Percentiles rank a stretch among this genome's conserved stretches.
These are phyloP conservation scores for Sacculina carcini DNA, from an alignment of 2,888 invertebrate species.

Conservation along the genomic window DNA sequence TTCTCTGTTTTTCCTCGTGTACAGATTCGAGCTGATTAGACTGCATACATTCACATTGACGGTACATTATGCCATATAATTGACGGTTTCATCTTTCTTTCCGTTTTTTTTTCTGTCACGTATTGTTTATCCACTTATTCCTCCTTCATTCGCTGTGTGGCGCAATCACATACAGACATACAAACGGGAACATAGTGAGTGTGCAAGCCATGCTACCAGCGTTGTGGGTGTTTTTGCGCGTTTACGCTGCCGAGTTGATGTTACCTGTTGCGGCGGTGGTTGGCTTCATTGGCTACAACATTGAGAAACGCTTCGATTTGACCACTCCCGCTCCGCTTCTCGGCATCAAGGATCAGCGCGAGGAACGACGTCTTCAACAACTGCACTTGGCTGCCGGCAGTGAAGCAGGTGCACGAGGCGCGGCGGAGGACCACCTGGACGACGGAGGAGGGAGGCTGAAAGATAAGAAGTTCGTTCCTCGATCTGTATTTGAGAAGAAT, in stretches of 20 bases:
- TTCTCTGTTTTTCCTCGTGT: too few species aligned
- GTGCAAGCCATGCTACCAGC: conserved; percentile 63
- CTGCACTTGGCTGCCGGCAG: too few species aligned
- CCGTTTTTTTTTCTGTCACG: too few species aligned
- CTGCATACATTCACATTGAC: too few species aligned
- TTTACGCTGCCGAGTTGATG: conserved; percentile 50
- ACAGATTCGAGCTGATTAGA: too few species aligned
- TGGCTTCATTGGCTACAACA: conserved; percentile 60
- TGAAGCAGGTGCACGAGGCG: too few species aligned
- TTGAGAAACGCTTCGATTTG: conserved; percentile 29
- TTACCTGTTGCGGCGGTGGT: conserved; percentile 55
- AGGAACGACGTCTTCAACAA: conserved; percentile 35
- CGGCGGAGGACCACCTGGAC: conserved; percentile 8
- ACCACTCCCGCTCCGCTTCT: conserved; percentile 23
- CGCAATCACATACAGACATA: too few species aligned
- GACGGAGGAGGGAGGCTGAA: conserved; percentile 22
- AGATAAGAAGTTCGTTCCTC: conserved; percentile 28
- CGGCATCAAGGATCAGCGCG: conserved; percentile 42
- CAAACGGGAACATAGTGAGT: too few species aligned
- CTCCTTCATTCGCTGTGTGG: too few species aligned
- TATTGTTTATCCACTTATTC: too few species aligned
- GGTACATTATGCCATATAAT: too few species aligned
- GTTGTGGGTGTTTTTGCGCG: conserved; percentile 33
- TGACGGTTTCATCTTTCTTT: too few species aligned
- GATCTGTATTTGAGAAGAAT: conserved; percentile 25